These are phyloP conservation scores for Hydrophis major DNA, from an alignment of 2,797 vertebrate genomes.

Conservation along the genomic window DNA sequence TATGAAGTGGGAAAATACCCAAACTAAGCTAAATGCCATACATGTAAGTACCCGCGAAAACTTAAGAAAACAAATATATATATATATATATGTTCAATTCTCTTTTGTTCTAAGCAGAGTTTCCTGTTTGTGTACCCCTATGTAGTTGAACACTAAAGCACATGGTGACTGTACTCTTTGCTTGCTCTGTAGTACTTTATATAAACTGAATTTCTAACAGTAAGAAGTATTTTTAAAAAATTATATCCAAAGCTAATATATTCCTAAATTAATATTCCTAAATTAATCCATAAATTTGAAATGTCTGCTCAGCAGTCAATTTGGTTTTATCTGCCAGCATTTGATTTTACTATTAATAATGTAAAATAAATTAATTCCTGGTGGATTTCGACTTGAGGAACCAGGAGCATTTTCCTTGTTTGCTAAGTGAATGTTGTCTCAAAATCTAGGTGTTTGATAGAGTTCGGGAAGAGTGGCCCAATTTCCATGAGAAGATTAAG, in stretches of 20 bases:
- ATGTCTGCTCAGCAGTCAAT: neutral
- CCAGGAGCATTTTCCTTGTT: neutral
- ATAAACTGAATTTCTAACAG: too few species aligned
- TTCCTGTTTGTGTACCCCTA: too few species aligned
- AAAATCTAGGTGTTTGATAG: slow-evolving; percentile 88
- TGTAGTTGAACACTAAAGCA: too few species aligned
- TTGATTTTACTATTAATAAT: neutral
- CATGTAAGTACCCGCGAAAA: too few species aligned
- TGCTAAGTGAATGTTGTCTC: slow-evolving; percentile 41
- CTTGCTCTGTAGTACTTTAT: too few species aligned
- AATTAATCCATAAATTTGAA: neutral
- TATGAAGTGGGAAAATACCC: too few species aligned
- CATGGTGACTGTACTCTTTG: too few species aligned
- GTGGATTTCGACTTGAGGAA: neutral
- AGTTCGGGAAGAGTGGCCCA: slow-evolving; percentile 85
- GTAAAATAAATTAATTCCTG: neutral
- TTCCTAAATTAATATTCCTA: neutral
- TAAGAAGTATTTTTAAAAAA: neutral
- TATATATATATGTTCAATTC: too few species aligned
- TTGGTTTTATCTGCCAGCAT: neutral
- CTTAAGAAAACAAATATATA: too few species aligned
- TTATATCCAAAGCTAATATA: neutral
- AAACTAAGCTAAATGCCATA: too few species aligned
- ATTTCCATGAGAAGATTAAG: slow-evolving; percentile 88
- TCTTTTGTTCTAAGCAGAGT: too few species aligned